Evolutionary conservation across 2,888 invertebrate species (phyloP), one percentile per base, ranked within the genome.

Genomic region (Epiblema foenella): DNA sequence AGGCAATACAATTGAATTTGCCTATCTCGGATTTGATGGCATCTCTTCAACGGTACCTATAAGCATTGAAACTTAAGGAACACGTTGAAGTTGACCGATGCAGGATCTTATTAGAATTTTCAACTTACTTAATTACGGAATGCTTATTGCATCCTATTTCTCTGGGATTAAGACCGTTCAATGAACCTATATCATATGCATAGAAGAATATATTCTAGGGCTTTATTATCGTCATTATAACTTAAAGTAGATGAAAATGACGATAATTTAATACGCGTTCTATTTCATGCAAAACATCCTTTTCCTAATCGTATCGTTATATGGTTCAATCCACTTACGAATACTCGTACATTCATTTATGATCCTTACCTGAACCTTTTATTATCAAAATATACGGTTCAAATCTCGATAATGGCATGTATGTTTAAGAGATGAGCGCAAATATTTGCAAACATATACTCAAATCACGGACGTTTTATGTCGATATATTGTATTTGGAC

Each of bases 1-100:
- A 24, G 54, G 42, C 54, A 37, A 20, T 52, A 54, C 64, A 54
- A 64, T 64, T 52, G 52, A 64, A 52, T 51, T 63, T 52, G n/a
- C 52, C 63, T 33, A 33, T 33, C 5, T 33, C 33, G 2, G 33
- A 37, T 18, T 39, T n/a, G 52, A 64, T 54, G 11, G 37, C 37
- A 11, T n/a, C 39, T 64, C 37, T 39, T 37, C 63, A 52, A 39
- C 64, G 64, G 37, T 54, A 2, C 2, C 52, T n/a, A n/a, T n/a
- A n/a, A 37, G 51, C 20, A 64, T 64, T 64, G 10, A 64, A 39
- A n/a, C 10, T 39, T 62, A 18, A 54, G 54, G 54, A 54, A 64
- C 52, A 64, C 52, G 10, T 52, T 37, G 9, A 37, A 18, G 11
- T 52, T 52, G 37, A 52, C 18, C 52, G 37, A 52, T 37, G 51